A percentile compares a stretch with the other conserved stretches of the same genome.
Evolutionary conservation across 2,113 vertebrate genomes (phyloP).

Genomic region (Sardina pilchardus): DNA sequence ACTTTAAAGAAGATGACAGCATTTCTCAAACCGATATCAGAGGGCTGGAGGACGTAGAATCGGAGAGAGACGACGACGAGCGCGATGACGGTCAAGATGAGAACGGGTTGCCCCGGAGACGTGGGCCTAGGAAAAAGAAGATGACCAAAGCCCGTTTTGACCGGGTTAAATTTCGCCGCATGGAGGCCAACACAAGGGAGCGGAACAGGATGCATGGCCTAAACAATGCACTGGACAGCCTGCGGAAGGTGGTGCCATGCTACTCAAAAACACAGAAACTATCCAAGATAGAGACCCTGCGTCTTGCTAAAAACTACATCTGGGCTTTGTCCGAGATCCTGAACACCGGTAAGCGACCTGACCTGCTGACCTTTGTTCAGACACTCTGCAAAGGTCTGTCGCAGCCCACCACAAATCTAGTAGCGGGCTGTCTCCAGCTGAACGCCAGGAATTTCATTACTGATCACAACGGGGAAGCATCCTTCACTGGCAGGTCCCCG

Average conservation of each 20-base stretch:
- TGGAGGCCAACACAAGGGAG: slow-evolving; percentile 88
- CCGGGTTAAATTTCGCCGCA: slow-evolving; percentile 86
- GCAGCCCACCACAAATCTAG: slow-evolving; percentile 90
- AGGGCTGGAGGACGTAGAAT: slow-evolving; percentile 76
- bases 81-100: slow-evolving; percentile 80
- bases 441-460: slow-evolving; percentile 84
- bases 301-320: slow-evolving; percentile 91
- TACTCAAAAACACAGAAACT: slow-evolving; percentile 94
- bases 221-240: slow-evolving; percentile 88
- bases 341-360: slow-evolving; percentile 84
- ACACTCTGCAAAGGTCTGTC: slow-evolving; percentile 91
- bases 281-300: slow-evolving; percentile 91
- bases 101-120: slow-evolving; percentile 78
- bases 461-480: slow-evolving; percentile 77
- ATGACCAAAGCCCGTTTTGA: slow-evolving; percentile 83
- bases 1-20: slow-evolving; percentile 65
- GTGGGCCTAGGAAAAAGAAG: slow-evolving; percentile 87
- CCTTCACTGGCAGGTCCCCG: slow-evolving; percentile 77
- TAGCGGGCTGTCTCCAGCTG: slow-evolving; percentile 89
- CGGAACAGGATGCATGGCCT: slow-evolving; percentile 89
- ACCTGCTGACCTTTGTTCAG: slow-evolving; percentile 88
- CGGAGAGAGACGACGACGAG: slow-evolving; percentile 73
- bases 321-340: slow-evolving; percentile 92
- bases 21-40: slow-evolving; percentile 74
- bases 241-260: slow-evolving; percentile 91